phyloP scores from a whole-genome alignment of 2,888 invertebrate species.

The Protula sp. region DNA sequence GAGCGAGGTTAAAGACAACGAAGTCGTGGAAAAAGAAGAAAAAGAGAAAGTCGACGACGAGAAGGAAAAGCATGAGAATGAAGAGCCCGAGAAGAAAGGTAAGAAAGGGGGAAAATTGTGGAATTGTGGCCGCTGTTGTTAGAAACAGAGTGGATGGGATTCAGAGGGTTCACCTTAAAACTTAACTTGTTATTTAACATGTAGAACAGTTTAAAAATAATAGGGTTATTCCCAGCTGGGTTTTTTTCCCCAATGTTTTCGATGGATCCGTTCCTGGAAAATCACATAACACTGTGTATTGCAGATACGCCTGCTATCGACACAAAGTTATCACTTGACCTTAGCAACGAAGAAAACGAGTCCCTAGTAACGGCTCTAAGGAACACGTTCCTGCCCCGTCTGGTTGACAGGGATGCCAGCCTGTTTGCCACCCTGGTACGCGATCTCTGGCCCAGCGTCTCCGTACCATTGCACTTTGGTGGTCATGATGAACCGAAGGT shows the following conservation, averaged over 20 bases:
- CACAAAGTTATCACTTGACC: too few relatives aligned
- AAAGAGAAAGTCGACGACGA: background rate
- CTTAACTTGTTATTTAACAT: too few relatives aligned
- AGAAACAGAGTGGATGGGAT: too few relatives aligned
- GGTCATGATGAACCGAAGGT: background rate
- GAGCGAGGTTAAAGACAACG: background rate
- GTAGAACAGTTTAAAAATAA: too few relatives aligned
- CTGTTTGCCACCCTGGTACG: constrained; percentile 38
- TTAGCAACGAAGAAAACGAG: constrained; percentile 7
- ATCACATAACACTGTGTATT: too few relatives aligned
- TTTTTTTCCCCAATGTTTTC: too few relatives aligned
- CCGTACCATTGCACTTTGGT: constrained; percentile 33
- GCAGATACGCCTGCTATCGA: background rate
- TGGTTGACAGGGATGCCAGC: constrained; percentile 40
- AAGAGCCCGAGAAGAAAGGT: background rate
- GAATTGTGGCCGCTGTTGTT: too few relatives aligned
- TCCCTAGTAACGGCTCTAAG: constrained; percentile 41
- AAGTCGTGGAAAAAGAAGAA: background rate
- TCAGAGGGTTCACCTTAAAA: too few relatives aligned
- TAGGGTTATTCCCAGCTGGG: too few relatives aligned
- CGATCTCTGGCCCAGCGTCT: constrained; percentile 44
- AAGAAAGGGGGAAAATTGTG: background rate
- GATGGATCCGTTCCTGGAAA: too few relatives aligned
- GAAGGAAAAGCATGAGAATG: background rate
- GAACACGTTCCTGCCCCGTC: constrained; percentile 45